Evolutionary conservation across 2,113 vertebrate genomes (phyloP), one percentile per base, ranked within the genome.

Genomic region (Sapayoa aenigma): DNA sequence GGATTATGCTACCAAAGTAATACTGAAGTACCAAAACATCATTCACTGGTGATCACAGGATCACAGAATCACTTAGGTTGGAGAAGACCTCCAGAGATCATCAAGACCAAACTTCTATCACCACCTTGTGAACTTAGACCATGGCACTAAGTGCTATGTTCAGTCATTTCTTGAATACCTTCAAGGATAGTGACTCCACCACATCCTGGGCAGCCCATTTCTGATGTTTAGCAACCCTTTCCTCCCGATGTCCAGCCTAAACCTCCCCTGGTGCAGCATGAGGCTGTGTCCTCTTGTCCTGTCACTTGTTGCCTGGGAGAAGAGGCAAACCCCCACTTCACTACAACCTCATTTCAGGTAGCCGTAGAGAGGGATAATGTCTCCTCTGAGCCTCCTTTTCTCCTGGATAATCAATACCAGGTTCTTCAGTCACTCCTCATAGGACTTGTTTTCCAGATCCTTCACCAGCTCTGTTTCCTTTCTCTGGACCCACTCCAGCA

Each of bases 251-350:
- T 76, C 24, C 30, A 69, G 24, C 17, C 41, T 76, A n/a, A 55
- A 41, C 53, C 21, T 75, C 4, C 13, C 41, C 24, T 60, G 20
- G 30, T 18, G 24, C 11, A 60, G 9, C 0, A 0, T 60, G 47
- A 68, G 30, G 41, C 41, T 30, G 27, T 35, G 25, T 68, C 41
- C 24, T 60, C 39, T 76, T 55, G 25, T 62, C 55, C 21, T 41
- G 20, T 55, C 2, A 0, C 21, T 35, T 30, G 30, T 31, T 68
- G 24, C n/a, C 24, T 55, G 20, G 16, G 14, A 55, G 14, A 62
- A 83, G 10, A 83, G 47, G n/a, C n/a, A 0, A 0, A 21, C 9
- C 9, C 16, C 14, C n/a, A 53, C 12, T 24, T 25, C 28, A 37
- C 14, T 46, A 11, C 25, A 80, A 0, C 10, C 19, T 52, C 31